phyloP scores from a whole-genome alignment of 2,888 invertebrate genomes.

The Celastrina argiolus region DNA sequence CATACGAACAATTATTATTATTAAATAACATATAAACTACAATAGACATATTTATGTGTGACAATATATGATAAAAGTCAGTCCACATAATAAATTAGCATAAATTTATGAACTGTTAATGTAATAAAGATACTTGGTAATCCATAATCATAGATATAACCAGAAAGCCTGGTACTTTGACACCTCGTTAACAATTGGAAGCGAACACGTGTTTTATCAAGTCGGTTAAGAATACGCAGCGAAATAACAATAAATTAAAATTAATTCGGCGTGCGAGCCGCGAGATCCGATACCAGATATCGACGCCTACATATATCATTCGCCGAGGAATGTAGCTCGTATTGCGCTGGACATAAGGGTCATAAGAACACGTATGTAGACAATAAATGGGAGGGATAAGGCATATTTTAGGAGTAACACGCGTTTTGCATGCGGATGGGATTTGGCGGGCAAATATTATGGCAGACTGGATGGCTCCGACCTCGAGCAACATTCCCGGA shows the following conservation, averaged over 20 bases:
- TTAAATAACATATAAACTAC: background rate
- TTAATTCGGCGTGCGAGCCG: constrained; percentile 78
- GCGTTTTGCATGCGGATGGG: constrained; percentile 59
- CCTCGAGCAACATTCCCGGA: constrained; percentile 49
- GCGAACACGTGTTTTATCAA: constrained; percentile 29
- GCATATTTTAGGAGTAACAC: constrained; percentile 46
- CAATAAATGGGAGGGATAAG: constrained; percentile 65
- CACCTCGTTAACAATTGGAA: constrained; percentile 32
- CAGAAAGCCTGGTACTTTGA: constrained; percentile 8
- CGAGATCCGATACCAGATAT: constrained; percentile 76
- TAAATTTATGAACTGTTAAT: constrained; percentile 12
- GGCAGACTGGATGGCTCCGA: constrained; percentile 68
- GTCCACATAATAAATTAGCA: background rate
- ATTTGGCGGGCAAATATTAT: constrained; percentile 57
- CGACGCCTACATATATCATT: constrained; percentile 78
- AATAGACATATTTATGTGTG: background rate
- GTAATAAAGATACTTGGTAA: background rate
- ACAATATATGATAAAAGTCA: constrained; percentile 12
- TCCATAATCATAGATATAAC: background rate
- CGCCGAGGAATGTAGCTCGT: constrained; percentile 70
- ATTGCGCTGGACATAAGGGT: constrained; percentile 52
- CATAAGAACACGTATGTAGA: constrained; percentile 61
- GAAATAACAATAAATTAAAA: constrained; percentile 78
- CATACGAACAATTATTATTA: background rate
- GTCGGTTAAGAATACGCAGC: constrained; percentile 66